These are phyloP conservation scores for Maniola jurtina DNA, from an alignment of 1,140 invertebrate species.

Conservation along the genomic window DNA sequence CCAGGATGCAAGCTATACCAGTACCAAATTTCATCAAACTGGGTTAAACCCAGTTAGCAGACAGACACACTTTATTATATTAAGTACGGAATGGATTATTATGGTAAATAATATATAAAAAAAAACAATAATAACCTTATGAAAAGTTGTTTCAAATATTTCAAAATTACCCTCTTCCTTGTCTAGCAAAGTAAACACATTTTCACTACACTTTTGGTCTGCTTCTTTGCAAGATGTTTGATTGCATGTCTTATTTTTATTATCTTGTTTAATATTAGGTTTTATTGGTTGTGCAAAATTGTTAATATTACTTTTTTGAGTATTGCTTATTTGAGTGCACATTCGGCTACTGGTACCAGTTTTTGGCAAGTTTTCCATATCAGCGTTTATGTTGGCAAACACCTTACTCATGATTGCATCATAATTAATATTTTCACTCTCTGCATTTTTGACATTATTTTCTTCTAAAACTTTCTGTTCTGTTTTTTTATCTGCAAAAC, in stretches of 20 bases:
- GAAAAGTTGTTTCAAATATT: slow-evolving; percentile 8
- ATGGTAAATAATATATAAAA: too few species aligned
- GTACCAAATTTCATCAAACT: too few species aligned
- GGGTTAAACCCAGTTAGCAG: too few species aligned
- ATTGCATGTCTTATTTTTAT: slow-evolving; percentile 19
- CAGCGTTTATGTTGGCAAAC: slow-evolving; percentile 64
- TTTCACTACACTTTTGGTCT: slow-evolving; percentile 56
- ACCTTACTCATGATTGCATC: slow-evolving; percentile 60
- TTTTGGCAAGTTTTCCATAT: slow-evolving; percentile 45
- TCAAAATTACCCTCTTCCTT: slow-evolving; percentile 34
- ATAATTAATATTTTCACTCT: slow-evolving; percentile 59
- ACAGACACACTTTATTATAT: too few species aligned
- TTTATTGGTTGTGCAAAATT: background rate
- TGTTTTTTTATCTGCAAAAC: slow-evolving; percentile 20
- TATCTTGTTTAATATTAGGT: slow-evolving; percentile 18
- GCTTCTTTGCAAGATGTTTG: slow-evolving; percentile 5
- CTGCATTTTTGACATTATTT: slow-evolving; percentile 20
- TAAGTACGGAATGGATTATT: too few species aligned
- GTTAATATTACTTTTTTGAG: slow-evolving; percentile 18
- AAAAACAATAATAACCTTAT: slow-evolving; percentile 21
- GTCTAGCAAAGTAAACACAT: slow-evolving; percentile 57
- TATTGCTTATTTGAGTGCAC: slow-evolving; percentile 22
- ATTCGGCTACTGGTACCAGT: slow-evolving; percentile 21
- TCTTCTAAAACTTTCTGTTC: slow-evolving; percentile 18
- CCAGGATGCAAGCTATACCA: too few species aligned